Evolutionary conservation across 2,113 vertebrate species (phyloP).

Genomic region (Lophura nycthemera): DNA sequence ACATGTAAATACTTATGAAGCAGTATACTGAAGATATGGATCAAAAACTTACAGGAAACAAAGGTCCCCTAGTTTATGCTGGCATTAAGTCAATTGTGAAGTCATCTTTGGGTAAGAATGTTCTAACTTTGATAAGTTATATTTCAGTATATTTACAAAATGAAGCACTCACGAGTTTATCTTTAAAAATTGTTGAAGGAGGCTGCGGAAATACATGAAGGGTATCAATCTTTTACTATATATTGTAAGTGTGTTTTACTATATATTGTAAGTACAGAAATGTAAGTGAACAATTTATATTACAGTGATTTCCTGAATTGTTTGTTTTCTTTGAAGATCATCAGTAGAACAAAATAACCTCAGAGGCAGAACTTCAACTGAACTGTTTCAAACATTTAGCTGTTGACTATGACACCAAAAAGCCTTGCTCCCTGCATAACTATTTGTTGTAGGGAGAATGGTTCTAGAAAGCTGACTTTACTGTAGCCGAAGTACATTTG

Average conservation of each 20-base stretch:
- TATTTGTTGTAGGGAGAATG: background rate
- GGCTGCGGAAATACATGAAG: background rate
- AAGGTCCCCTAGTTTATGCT: slow-evolving; percentile 91
- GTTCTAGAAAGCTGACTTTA: background rate
- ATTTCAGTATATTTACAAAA: background rate
- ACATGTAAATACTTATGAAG: slow-evolving; percentile 93
- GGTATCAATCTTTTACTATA: background rate
- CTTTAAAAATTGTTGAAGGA: background rate
- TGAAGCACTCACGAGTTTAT: background rate
- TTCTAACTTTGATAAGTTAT: slow-evolving; percentile 19
- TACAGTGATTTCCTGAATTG: background rate
- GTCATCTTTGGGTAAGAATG: slow-evolving; percentile 90
- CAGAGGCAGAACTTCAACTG: background rate
- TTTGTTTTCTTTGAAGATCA: background rate
- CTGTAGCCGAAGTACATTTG: background rate
- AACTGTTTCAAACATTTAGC: background rate
- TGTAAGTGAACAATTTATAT: background rate
- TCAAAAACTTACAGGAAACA: slow-evolving; percentile 91
- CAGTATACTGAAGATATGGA: slow-evolving; percentile 95
- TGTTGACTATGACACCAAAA: background rate
- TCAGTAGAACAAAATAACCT: background rate
- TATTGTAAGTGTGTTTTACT: background rate
- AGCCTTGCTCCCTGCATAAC: background rate
- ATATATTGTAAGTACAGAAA: background rate
- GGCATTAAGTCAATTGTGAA: slow-evolving; percentile 97